Base-by-base conservation (phyloP, 2,113 vertebrate genomes). In the Nyctibius bracteatus region DNA sequence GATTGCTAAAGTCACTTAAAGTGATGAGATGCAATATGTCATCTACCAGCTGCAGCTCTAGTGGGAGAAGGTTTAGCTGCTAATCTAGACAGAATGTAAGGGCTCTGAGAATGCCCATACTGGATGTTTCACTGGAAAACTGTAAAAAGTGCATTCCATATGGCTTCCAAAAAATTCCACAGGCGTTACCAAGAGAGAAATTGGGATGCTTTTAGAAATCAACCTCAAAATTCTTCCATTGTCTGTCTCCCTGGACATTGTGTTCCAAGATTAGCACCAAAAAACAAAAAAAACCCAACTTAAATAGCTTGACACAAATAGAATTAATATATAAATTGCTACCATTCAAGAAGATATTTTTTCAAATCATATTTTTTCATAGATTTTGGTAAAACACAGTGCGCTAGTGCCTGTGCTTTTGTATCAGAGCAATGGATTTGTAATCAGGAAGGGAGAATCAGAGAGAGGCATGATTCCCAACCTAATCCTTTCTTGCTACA, bases 181-280 rank as follows among this genome's bases (percentile, higher is more conserved):
- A 91, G 46, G 27, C 18, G 7, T 57, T 94, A 91, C 87, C 61
- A 92, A 71, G 68, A 75, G 75, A 49, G 79, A 91, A 94, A 95
- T 22, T 83, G 47, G 7, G 82, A 91, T 21, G 35, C 19, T 93
- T 94, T 96, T 74, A 67, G 83, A 95, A 96, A 94, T 72, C 66
- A 94, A 72, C 92, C 86, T 94, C 91, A 94, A 83, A 94, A 96
- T 95, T 95, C 90, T 97, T 97, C 92, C 58, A 4, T 70, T n/a
- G 79, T 96, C 92, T 96, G 88, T 87, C 52, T 94, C 73, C 54
- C 59, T 88, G 80, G 55, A 94, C 65, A 78, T 46, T 92, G 55
- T 84, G 63, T 97, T 94, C 77, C 86, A 94, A 92, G 62, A 95
- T 92, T 97, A 92, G 59, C 68, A 66, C 24, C 47, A 90, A 57